These are phyloP conservation scores for Sthenelais limicola DNA, from an alignment of 2,888 invertebrate species.

Conservation along the genomic window DNA sequence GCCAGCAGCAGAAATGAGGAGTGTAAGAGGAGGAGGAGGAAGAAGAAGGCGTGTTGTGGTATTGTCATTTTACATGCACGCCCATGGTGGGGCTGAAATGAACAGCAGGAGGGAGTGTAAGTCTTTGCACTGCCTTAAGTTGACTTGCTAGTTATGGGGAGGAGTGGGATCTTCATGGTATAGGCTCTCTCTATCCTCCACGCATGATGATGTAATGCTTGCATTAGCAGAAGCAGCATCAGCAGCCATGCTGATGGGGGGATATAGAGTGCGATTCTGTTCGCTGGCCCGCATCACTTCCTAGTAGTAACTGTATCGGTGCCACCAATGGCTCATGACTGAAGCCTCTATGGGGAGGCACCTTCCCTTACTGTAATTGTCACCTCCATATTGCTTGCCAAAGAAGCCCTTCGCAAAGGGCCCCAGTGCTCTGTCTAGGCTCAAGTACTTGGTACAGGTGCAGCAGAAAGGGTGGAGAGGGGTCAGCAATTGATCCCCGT, in stretches of 20 bases:
- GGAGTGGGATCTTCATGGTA: background rate
- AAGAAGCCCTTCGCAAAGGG: too few species aligned
- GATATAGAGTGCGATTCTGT: conserved; percentile 35
- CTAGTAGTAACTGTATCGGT: too few species aligned
- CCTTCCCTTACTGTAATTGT: too few species aligned
- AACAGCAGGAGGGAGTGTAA: conserved; percentile 32
- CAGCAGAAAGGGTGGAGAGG: too few species aligned
- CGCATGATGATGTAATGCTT: conserved; percentile 25
- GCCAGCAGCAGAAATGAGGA: conserved; percentile 13
- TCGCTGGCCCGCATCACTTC: conserved; percentile 10
- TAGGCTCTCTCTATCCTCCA: background rate
- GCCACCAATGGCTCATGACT: too few species aligned
- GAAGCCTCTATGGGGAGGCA: too few species aligned
- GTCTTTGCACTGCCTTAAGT: conserved; percentile 33
- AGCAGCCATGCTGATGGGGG: background rate
- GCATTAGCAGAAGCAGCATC: conserved; percentile 34
- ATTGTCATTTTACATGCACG: conserved; percentile 32
- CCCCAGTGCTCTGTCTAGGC: too few species aligned
- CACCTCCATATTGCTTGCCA: too few species aligned
- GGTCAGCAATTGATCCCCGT: too few species aligned
- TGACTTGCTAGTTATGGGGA: background rate
- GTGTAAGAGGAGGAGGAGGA: conserved; percentile 2
- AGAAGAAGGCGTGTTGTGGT: conserved; percentile 13
- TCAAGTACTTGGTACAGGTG: too few species aligned
- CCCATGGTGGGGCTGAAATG: conserved; percentile 22